Evolutionary conservation across 1,140 invertebrate genomes (phyloP).

Genomic region (Paraescarpia echinospica): DNA sequence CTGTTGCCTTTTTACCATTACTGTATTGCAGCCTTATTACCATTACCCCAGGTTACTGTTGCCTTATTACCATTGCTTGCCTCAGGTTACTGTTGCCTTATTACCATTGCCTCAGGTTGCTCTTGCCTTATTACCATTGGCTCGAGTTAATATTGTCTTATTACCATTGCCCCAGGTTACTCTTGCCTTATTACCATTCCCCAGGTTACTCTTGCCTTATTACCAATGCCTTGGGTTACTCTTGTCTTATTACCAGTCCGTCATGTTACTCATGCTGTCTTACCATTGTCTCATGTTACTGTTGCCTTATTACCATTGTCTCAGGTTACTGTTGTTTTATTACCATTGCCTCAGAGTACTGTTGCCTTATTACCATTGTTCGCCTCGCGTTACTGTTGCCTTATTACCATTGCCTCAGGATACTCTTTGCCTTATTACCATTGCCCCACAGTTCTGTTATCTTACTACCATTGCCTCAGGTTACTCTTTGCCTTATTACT

Average conservation of each 20-base stretch:
- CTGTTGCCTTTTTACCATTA: not conserved
- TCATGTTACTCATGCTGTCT: too few species aligned
- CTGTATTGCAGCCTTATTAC: not conserved
- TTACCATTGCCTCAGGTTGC: not conserved
- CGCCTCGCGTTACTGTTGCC: not conserved
- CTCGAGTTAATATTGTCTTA: not conserved
- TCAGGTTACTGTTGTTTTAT: too few species aligned
- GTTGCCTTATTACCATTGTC: not conserved
- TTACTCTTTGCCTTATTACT: not conserved
- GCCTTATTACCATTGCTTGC: not conserved
- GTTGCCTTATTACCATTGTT: not conserved
- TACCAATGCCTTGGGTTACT: too few species aligned
- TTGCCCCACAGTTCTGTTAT: not conserved
- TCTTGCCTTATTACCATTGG: not conserved
- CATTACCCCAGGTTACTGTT: not conserved
- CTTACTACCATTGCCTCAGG: too few species aligned
- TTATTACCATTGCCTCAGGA: not conserved
- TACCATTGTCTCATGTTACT: not conserved
- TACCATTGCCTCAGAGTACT: too few species aligned
- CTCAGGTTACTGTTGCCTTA: not conserved
- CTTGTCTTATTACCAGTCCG: too few species aligned
- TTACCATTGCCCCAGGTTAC: not conserved
- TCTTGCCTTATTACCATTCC: not conserved
- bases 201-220: too few species aligned
- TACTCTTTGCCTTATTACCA: not conserved